phyloP scores from a whole-genome alignment of 1,140 invertebrate genomes.

The Neodiprion lecontei region DNA sequence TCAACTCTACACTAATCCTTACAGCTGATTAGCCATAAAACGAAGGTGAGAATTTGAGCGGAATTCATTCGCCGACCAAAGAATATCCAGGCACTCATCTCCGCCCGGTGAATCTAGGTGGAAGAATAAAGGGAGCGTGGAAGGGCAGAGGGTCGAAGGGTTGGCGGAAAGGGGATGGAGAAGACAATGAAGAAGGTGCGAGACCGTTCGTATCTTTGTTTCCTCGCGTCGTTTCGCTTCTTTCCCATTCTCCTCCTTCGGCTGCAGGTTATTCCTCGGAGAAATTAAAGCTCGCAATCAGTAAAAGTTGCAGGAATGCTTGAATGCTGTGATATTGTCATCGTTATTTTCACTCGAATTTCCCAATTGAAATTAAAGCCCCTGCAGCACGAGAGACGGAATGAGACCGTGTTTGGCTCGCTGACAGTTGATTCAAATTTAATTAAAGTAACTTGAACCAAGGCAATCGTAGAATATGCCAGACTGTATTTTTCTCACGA shows the following conservation, averaged over 20 bases:
- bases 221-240: no score
- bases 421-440: neutral
- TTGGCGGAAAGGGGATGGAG: constrained; percentile 25
- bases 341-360: neutral
- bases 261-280: no score
- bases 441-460: neutral
- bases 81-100: no score
- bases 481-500: neutral
- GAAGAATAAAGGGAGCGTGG: constrained; percentile 14
- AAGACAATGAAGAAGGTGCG: constrained; percentile 20
- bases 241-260: no score
- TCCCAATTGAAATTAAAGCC: neutral
- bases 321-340: neutral
- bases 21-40: no score
- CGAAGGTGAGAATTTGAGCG: no score
- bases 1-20: no score
- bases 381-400: neutral
- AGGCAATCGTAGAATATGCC: neutral
- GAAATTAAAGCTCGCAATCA: no score
- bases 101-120: constrained; percentile 1
- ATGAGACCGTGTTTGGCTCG: neutral
- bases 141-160: constrained; percentile 20
- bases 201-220: no score
- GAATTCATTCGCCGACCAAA: no score
- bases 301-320: no score